Conservation (phyloP, 1,140 invertebrate species). For the Calliopsis andreniformis region DNA sequence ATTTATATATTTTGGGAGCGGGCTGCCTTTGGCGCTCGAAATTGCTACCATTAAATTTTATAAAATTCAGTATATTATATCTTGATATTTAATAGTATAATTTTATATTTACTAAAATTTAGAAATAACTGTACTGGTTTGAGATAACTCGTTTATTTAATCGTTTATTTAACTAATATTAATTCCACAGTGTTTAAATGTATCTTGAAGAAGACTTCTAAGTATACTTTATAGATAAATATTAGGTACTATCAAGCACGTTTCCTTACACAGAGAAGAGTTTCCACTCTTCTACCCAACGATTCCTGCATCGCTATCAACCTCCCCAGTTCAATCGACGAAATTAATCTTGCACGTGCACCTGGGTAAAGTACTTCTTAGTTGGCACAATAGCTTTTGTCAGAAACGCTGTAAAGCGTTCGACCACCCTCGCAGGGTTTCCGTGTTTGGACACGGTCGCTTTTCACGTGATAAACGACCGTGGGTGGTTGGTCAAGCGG, state of each 20-base stretch:
- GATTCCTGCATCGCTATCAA: neutral
- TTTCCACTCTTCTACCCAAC: neutral
- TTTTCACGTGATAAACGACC: conserved; percentile 65
- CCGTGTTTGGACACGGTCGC: conserved; percentile 76
- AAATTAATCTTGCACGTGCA: conserved; percentile 20
- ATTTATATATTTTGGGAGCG: conserved; percentile 42
- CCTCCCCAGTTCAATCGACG: neutral
- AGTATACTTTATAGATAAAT: too few species aligned
- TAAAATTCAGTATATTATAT: too few species aligned
- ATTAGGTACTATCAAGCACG: too few species aligned
- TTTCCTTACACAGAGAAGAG: too few species aligned
- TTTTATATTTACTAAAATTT: too few species aligned
- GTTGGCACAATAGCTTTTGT: conserved; percentile 25
- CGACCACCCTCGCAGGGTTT: conserved; percentile 71
- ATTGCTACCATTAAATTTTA: neutral
- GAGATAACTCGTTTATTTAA: too few species aligned
- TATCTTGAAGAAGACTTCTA: too few species aligned
- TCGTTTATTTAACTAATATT: too few species aligned
- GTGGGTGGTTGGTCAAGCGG: conserved; percentile 55
- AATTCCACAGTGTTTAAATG: too few species aligned
- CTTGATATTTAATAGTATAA: too few species aligned
- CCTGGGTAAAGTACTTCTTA: neutral
- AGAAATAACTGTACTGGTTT: too few species aligned
- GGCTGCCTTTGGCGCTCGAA: conserved; percentile 3
- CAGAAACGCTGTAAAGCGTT: neutral